phyloP scores from a whole-genome alignment of 37 sponge, comb jelly and placozoan species.

The Axinella damicornis region DNA sequence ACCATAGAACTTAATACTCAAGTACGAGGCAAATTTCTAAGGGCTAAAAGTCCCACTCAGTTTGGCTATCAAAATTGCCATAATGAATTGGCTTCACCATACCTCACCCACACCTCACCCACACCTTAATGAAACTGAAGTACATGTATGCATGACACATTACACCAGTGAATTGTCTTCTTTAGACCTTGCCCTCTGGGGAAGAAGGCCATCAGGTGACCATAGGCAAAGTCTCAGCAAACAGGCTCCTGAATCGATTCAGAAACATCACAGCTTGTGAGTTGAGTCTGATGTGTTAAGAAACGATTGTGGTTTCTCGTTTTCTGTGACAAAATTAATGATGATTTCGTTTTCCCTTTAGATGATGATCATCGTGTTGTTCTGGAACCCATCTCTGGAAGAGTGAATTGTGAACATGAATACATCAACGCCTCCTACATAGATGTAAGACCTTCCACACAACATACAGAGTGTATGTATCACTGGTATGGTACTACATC shows the following conservation, averaged over 20 bases:
- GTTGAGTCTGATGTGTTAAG: background rate
- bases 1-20: no score
- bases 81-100: no score
- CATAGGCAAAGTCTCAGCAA: background rate
- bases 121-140: no score
- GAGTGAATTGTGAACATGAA: constrained; percentile 32
- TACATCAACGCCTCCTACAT: constrained; percentile 68
- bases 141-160: no score
- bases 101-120: no score
- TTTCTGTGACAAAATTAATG: no score
- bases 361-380: constrained; percentile 64
- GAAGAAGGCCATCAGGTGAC: background rate
- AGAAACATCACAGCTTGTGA: constrained; percentile 41
- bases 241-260: constrained; percentile 44
- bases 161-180: background rate
- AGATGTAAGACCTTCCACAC: constrained; percentile 58
- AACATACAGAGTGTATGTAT: no score
- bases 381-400: constrained; percentile 42
- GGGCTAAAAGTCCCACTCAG: no score
- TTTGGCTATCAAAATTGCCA: no score
- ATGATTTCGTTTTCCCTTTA: background rate
- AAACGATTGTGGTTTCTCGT: no score
- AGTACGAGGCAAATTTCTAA: no score
- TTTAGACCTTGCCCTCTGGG: constrained; percentile 20
- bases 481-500: no score